phyloP scores from a whole-genome alignment of 2,888 invertebrate genomes.

The Therioaphis trifolii region DNA sequence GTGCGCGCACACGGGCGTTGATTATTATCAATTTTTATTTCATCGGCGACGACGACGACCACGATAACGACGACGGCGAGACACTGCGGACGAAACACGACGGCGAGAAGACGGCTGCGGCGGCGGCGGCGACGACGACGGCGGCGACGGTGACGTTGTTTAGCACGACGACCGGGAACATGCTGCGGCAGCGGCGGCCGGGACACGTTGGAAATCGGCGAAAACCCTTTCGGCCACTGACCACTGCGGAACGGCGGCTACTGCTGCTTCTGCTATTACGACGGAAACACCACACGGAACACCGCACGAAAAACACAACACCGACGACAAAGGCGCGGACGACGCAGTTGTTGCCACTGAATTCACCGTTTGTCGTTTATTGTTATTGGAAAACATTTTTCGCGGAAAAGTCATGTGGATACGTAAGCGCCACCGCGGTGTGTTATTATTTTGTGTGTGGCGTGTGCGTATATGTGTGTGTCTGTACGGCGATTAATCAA shows the following conservation, averaged over 20 bases:
- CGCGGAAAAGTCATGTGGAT: constrained; percentile 62
- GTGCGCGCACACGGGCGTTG: neutral
- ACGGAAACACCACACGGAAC: neutral
- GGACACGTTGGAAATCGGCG: constrained; percentile 46
- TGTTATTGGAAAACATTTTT: constrained; percentile 61
- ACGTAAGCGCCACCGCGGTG: constrained; percentile 61
- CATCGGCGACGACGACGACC: too few species aligned
- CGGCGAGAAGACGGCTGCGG: neutral
- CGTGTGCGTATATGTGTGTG: constrained; percentile 32
- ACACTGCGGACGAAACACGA: constrained; percentile 29
- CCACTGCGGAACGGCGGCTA: constrained; percentile 49
- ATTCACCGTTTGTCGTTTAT: constrained; percentile 32
- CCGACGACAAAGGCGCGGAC: neutral
- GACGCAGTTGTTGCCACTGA: constrained; percentile 20
- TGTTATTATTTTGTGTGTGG: constrained; percentile 36
- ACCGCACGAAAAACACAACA: constrained; percentile 16
- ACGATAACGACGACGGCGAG: neutral
- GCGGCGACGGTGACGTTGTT: constrained; percentile 29
- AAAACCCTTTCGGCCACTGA: constrained; percentile 44
- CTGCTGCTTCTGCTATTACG: too few species aligned
- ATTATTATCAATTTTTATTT: too few species aligned
- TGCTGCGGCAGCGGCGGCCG: constrained; percentile 25
- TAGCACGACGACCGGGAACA: neutral
- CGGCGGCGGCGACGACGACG: constrained; percentile 27
- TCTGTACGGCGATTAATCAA: constrained; percentile 52